Conservation (phyloP, 2,113 vertebrate genomes). For the Tyto alba region DNA sequence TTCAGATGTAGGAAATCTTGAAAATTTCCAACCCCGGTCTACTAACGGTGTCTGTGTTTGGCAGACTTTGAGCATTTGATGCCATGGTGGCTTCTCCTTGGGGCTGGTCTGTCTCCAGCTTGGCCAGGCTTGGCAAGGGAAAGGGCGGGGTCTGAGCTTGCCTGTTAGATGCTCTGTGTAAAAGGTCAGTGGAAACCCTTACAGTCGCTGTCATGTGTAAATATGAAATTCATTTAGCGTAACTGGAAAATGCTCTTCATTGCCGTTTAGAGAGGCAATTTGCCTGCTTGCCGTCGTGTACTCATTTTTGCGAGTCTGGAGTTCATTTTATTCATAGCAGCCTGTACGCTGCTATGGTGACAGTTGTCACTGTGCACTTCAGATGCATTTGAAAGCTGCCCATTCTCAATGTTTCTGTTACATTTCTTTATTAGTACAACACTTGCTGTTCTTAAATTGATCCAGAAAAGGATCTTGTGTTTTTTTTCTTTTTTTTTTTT, state of each 20-base stretch:
- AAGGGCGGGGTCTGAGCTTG: no score
- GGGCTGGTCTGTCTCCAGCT: neutral
- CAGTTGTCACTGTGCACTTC: accelerated
- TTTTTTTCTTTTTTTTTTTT: no score
- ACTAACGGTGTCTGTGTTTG: neutral
- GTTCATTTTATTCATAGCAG: neutral
- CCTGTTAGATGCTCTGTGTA: neutral
- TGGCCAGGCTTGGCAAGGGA: neutral
- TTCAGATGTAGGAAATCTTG: neutral
- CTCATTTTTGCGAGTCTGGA: neutral
- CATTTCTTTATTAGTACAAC: neutral
- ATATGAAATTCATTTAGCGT: accelerated
- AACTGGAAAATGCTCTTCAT: no score
- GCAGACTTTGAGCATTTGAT: neutral
- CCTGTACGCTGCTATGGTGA: neutral
- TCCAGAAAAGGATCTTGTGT: neutral
- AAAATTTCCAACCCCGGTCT: neutral
- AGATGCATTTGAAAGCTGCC: neutral
- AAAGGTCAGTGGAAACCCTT: neutral
- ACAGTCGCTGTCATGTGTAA: accelerated
- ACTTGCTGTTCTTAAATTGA: neutral
- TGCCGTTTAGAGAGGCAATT: no score
- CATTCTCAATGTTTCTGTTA: accelerated
- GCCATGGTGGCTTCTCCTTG: neutral
- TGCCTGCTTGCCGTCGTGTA: accelerated